These are phyloP conservation scores for Neopipo cinnamomea DNA, from an alignment of 2,113 vertebrate species.

Conservation along the genomic window DNA sequence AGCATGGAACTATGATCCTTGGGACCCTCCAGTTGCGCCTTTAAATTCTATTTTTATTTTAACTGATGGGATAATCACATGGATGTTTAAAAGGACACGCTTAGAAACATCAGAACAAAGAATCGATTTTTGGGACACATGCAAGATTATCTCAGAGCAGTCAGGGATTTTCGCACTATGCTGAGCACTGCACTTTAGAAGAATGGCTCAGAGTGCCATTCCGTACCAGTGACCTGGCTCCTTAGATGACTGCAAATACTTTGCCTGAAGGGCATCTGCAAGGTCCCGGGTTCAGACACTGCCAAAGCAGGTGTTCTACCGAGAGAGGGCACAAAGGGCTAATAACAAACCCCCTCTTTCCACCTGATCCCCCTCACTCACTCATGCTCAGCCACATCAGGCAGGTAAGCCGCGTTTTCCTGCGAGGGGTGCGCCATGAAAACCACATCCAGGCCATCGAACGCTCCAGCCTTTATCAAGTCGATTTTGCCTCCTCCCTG, in stretches of 20 bases:
- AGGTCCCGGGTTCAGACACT: not conserved
- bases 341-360: not conserved
- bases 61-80: not conserved
- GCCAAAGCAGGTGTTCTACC: not conserved
- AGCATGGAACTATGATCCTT: accelerated
- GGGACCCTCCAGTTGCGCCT: not conserved
- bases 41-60: not conserved
- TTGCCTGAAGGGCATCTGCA: not conserved
- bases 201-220: not conserved
- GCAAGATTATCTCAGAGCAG: not conserved
- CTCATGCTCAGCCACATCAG: conserved; percentile 79
- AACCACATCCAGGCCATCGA: conserved; percentile 82
- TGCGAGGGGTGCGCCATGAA: conserved; percentile 91
- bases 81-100: accelerated
- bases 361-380: conserved; percentile 41
- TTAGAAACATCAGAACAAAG: not conserved
- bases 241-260: not conserved
- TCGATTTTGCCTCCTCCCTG: conserved; percentile 86
- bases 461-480: conserved; percentile 83
- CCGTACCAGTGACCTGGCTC: not conserved
- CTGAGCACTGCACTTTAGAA: not conserved
- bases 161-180: not conserved
- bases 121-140: accelerated
- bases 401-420: conserved; percentile 80
- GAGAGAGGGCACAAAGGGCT: not conserved